Base-by-base conservation (phyloP, 2,888 invertebrate genomes). In the Temnothorax rugatulus region DNA sequence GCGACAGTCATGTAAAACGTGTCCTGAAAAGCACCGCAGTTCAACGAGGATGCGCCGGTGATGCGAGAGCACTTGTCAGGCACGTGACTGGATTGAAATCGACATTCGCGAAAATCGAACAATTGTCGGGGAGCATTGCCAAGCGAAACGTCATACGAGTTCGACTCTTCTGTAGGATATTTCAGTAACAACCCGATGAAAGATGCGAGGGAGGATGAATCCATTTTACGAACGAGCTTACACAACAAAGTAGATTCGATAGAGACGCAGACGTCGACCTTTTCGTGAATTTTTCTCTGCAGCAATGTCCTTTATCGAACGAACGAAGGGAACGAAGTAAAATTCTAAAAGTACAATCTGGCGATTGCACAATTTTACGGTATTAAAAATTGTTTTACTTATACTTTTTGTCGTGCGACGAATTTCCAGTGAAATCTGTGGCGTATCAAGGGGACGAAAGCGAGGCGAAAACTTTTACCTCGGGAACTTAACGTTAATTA, bases 41-140 rank as follows among this genome's bases (percentile, higher is more conserved):
- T 59, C 44, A 47, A 79, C 57, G 74, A 73, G 79, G 13, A 59
- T 47, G 47, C 47, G 34, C 9, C 73, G 44, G 0, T 29, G 54
- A 41, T 54, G 76, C 29, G 66, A 57, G 68, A 68, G 44, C 21
- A 18, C 9, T 44, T 44, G 57, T 59, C 59, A 9, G 44, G 44
- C 69, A 77, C 77, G 77, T 77, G 77, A 77, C 59, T 74, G 47
- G 59, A n/a, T 79, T 81, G 47, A 59, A 73, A 81, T 81, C 25
- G 79, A 81, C 79, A 74, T 81, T 74, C 29, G 79, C 47, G 79
- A 73, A 73, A 73, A 79, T 79, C 79, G 79, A 81, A 74, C 79
- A 47, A 73, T 59, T 54, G 79, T 59, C 74, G 13, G 59, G 47
- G 34, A 59, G 74, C 47, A 47, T 50, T 81, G 75, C 59, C 79